A percentile compares a stretch with the other conserved stretches of the same genome.
These are phyloP conservation scores for Dendrolimus kikuchii DNA, from an alignment of 1,140 invertebrate species.

Conservation along the genomic window DNA sequence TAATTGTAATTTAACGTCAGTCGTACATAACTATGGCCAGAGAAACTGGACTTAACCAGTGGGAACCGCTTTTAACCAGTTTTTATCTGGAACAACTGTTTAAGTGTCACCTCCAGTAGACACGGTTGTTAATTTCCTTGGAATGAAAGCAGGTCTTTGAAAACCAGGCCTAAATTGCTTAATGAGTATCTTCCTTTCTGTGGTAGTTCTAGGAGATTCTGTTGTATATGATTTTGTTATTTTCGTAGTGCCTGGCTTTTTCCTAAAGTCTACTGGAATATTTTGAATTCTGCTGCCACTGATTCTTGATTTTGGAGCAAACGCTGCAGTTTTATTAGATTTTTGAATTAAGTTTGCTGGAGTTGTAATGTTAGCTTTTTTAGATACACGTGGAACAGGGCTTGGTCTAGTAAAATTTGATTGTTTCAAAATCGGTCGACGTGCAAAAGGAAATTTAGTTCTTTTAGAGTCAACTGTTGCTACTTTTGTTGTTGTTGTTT, in stretches of 20 bases:
- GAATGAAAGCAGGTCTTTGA: constrained; percentile 49
- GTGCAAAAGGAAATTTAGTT: constrained; percentile 55
- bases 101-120: constrained; percentile 41
- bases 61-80: constrained; percentile 10
- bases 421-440: constrained; percentile 45
- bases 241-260: constrained; percentile 21
- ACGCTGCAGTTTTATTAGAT: constrained; percentile 52
- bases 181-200: constrained; percentile 49
- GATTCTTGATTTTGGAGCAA: constrained; percentile 49
- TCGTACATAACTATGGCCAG: constrained; percentile 22
- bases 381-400: constrained; percentile 21
- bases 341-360: constrained; percentile 35
- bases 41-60: constrained; percentile 18
- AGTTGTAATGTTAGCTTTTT: constrained; percentile 39
- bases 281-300: constrained; percentile 53
- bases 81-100: constrained; percentile 9
- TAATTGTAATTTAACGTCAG: constrained; percentile 9
- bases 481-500: constrained; percentile 41
- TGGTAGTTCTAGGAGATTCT: constrained; percentile 45
- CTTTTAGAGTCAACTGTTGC: constrained; percentile 50
- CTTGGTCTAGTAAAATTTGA: constrained; percentile 41
- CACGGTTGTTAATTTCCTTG: constrained; percentile 38
- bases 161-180: constrained; percentile 53
- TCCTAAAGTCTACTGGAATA: constrained; percentile 54
- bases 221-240: constrained; percentile 38